Evolutionary conservation across 2,113 vertebrate species (phyloP).

Genomic region (Percopsis transmontana): DNA sequence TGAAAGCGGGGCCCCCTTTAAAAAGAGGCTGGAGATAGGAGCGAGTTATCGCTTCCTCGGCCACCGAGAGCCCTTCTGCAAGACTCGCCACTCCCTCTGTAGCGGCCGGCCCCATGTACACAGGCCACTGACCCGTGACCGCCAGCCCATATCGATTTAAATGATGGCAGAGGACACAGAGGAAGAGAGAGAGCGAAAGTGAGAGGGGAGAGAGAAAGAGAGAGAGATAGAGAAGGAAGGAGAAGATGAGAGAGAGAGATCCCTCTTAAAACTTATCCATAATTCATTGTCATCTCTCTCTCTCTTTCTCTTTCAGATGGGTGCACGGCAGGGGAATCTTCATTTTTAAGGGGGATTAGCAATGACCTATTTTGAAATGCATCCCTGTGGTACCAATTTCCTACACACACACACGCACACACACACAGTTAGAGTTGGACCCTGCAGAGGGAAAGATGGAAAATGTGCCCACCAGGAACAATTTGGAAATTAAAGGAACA

Average conservation of each 20-base stretch:
- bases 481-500: constrained; percentile 20
- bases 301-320: constrained; percentile 52
- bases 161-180: constrained; percentile 55
- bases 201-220: constrained; percentile 1
- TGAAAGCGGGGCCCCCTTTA: constrained; percentile 64
- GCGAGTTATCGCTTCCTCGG: constrained; percentile 59
- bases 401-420: constrained; percentile 1
- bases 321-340: constrained; percentile 38
- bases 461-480: constrained; percentile 11
- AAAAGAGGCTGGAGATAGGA: constrained; percentile 61
- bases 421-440: constrained; percentile 4
- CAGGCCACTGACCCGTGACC: constrained; percentile 77
- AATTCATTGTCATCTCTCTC: constrained; percentile 71
- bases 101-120: constrained; percentile 56
- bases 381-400: constrained; percentile 36
- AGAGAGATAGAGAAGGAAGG: constrained; percentile 36
- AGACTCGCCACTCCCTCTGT: constrained; percentile 58
- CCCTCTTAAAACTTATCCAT: constrained; percentile 75
- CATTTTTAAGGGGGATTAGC: constrained; percentile 67
- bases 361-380: constrained; percentile 66
- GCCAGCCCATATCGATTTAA: constrained; percentile 73
- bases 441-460: constrained; percentile 5
- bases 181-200: constrained; percentile 33
- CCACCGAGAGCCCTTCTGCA: constrained; percentile 40
- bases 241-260: constrained; percentile 61